These are phyloP conservation scores for Barbus barbus DNA, from an alignment of 2,113 vertebrate species.

Conservation along the genomic window DNA sequence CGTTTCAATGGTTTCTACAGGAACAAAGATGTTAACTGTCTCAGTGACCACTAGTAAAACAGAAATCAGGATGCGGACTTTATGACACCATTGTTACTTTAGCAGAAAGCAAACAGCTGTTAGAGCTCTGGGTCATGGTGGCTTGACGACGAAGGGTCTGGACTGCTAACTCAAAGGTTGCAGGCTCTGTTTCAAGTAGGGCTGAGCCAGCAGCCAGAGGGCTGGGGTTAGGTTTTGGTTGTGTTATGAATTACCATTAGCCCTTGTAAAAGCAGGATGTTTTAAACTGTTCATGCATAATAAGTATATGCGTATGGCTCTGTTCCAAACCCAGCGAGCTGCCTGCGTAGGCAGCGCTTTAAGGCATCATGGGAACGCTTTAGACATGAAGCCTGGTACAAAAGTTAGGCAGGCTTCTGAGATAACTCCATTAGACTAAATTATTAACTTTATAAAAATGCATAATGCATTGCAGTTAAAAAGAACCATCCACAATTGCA, in stretches of 20 bases:
- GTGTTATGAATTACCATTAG: conserved; percentile 32
- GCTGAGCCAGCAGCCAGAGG: conserved; percentile 21
- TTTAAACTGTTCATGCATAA: conserved; percentile 30
- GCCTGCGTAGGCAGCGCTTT: neutral
- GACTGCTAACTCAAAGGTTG: conserved; percentile 17
- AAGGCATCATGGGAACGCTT: neutral
- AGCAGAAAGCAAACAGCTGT: conserved; percentile 40
- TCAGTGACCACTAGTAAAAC: conserved; percentile 19
- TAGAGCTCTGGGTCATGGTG: conserved; percentile 7
- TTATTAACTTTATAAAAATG: neutral
- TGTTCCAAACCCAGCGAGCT: conserved; percentile 7
- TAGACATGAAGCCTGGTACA: neutral
- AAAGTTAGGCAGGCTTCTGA: neutral
- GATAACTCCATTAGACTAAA: neutral
- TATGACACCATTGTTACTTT: conserved; percentile 33
- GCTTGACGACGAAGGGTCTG: conserved; percentile 7
- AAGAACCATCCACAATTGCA: neutral
- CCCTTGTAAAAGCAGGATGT: conserved; percentile 12
- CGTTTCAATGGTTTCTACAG: conserved; percentile 10
- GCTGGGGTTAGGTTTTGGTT: conserved; percentile 17
- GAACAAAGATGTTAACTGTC: conserved; percentile 42
- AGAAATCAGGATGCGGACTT: conserved; percentile 18
- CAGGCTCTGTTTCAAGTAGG: conserved; percentile 12
- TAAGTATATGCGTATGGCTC: conserved; percentile 16
- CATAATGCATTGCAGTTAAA: neutral